phyloP scores from a whole-genome alignment of 2,113 vertebrate species.

The Fukomys damarensis region DNA sequence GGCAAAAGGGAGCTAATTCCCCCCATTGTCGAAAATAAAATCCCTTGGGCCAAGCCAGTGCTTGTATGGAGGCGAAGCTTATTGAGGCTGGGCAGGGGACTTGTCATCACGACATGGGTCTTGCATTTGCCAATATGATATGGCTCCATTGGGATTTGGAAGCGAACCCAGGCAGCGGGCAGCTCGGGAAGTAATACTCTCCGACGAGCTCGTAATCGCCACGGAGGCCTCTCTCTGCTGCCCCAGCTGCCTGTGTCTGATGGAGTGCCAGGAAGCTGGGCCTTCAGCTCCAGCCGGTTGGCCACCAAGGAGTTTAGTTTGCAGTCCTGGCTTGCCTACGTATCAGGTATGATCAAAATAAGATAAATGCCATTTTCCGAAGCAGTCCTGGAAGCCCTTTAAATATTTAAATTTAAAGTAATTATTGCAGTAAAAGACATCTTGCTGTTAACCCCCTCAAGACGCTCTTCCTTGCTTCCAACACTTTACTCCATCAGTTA shows the following conservation, averaged over 20 bases:
- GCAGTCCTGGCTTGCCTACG: background rate
- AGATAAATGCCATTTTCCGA: background rate
- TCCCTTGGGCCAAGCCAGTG: slow-evolving; percentile 79
- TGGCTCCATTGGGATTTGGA: slow-evolving; percentile 85
- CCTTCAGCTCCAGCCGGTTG: slow-evolving; percentile 40
- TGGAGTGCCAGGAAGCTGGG: slow-evolving; percentile 60
- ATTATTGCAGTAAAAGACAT: background rate
- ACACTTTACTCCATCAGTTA: background rate
- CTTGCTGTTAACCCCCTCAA: background rate
- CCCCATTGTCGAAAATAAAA: slow-evolving; percentile 87
- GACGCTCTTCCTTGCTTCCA: background rate
- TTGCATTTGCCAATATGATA: slow-evolving; percentile 82
- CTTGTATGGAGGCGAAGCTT: slow-evolving; percentile 80
- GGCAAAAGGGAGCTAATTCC: slow-evolving; percentile 85
- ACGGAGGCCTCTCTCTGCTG: slow-evolving; percentile 66
- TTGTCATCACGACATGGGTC: slow-evolving; percentile 71
- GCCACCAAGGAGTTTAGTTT: slow-evolving; percentile 32
- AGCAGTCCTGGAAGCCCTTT: background rate
- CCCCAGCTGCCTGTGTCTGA: slow-evolving; percentile 77
- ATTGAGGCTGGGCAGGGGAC: slow-evolving; percentile 78
- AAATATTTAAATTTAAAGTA: background rate
- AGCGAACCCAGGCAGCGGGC: slow-evolving; percentile 74
- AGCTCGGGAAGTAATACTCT: slow-evolving; percentile 78
- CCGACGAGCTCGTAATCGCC: slow-evolving; percentile 83
- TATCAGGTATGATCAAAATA: background rate